These are phyloP conservation scores for Archips xylosteana DNA, from an alignment of 2,888 invertebrate species.

Conservation along the genomic window DNA sequence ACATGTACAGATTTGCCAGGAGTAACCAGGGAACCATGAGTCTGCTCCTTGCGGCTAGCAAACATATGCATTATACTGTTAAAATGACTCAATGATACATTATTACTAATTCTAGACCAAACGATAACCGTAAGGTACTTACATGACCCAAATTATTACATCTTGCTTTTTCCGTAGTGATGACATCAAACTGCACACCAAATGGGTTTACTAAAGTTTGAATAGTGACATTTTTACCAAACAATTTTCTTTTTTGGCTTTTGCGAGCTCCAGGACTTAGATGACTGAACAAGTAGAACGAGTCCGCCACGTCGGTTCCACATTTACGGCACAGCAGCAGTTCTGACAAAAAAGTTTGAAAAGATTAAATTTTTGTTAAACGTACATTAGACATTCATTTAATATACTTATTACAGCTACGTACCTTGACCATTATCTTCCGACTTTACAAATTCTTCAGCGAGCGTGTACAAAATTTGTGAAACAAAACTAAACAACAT, in stretches of 20 bases:
- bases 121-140: conserved; percentile 52
- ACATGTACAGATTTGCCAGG: conserved; percentile 87
- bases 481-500: conserved; percentile 56
- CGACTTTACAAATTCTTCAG: conserved; percentile 50
- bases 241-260: conserved; percentile 79
- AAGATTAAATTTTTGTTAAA: conserved; percentile 18
- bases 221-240: conserved; percentile 82
- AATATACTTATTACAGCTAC: neutral
- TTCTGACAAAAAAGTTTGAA: conserved; percentile 63
- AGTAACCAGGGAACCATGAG: conserved; percentile 88
- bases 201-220: conserved; percentile 85
- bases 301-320: conserved; percentile 85
- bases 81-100: neutral
- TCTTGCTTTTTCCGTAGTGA: conserved; percentile 81
- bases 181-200: conserved; percentile 82
- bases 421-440: conserved; percentile 49
- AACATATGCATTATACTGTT: conserved; percentile 15
- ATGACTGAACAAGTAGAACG: conserved; percentile 80
- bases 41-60: conserved; percentile 83
- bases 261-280: conserved; percentile 79
- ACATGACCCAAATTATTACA: conserved; percentile 84
- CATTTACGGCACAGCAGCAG: conserved; percentile 85
- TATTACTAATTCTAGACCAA: neutral
- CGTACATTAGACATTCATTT: no score
- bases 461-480: conserved; percentile 49